Evolutionary conservation across 92 coral and sea anemone genomes (phyloP).

Genomic region (Epizoanthus illoricatus): DNA sequence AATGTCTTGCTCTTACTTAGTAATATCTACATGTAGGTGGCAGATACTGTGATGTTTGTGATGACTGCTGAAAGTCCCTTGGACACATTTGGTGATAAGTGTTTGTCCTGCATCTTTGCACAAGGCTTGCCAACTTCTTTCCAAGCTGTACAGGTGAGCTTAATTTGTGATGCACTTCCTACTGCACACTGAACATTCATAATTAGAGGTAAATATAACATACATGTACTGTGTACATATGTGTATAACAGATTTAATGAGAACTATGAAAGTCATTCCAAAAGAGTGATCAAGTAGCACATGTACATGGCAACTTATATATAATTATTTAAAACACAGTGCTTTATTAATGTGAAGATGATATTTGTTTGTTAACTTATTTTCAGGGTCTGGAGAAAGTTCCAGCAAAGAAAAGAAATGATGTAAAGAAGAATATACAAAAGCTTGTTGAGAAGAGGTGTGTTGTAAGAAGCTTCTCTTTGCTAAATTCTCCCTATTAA

Average conservation of each 20-base stretch:
- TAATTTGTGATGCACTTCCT: background rate
- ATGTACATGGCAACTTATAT: too few relatives aligned
- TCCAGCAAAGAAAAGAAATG: constrained; percentile 86
- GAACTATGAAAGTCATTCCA: too few relatives aligned
- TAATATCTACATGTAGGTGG: background rate
- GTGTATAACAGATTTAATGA: too few relatives aligned
- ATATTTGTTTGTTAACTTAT: background rate
- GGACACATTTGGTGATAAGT: constrained; percentile 85
- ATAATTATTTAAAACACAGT: background rate
- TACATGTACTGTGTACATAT: too few relatives aligned
- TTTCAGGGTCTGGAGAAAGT: constrained; percentile 78
- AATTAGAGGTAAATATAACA: too few relatives aligned
- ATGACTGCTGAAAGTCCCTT: constrained; percentile 72
- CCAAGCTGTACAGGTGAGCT: constrained; percentile 81
- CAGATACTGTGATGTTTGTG: constrained; percentile 85
- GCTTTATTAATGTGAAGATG: background rate
- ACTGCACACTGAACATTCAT: too few relatives aligned
- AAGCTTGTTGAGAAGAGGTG: constrained; percentile 94
- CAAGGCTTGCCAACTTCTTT: constrained; percentile 93
- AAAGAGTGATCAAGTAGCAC: too few relatives aligned
- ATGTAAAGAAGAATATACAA: constrained; percentile 73
- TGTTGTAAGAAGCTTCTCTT: background rate
- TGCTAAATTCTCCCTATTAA: too few relatives aligned
- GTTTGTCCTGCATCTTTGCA: constrained; percentile 89
- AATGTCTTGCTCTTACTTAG: background rate